Conservation (phyloP, 1,140 invertebrate genomes). For the Magallana gigas region DNA sequence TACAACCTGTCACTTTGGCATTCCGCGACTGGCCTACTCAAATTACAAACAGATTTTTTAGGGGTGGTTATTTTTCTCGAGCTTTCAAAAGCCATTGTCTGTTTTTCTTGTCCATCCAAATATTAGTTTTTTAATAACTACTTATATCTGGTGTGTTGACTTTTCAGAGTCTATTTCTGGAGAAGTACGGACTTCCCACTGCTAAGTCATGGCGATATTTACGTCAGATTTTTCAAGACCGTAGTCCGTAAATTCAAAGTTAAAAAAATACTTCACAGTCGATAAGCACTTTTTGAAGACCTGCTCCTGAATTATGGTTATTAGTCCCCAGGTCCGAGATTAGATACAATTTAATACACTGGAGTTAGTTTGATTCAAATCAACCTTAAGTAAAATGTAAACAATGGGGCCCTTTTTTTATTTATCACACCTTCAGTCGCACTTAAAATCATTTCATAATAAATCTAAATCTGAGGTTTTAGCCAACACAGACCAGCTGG, state of each 20-base stretch:
- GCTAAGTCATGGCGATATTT: neutral
- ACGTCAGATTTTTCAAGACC: neutral
- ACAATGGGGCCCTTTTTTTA: too few species aligned
- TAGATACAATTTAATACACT: conserved; percentile 25
- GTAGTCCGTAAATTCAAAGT: neutral
- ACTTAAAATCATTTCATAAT: too few species aligned
- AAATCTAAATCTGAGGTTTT: neutral
- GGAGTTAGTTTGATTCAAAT: neutral
- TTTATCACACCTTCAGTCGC: too few species aligned
- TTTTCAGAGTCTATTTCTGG: neutral
- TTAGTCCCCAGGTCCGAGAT: neutral
- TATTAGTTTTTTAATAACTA: too few species aligned
- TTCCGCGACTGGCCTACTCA: neutral
- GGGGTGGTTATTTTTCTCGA: too few species aligned
- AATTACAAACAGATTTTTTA: neutral
- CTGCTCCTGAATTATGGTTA: neutral
- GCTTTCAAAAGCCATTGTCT: too few species aligned
- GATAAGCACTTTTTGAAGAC: conserved; percentile 1
- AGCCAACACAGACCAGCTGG: neutral
- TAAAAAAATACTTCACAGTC: conserved; percentile 21
- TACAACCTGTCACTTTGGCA: neutral
- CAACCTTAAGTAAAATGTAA: neutral
- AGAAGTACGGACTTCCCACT: neutral
- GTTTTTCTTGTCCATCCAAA: neutral
- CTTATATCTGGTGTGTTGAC: neutral